Conservation (phyloP, 2,797 vertebrate genomes). For the Allobates femoralis region DNA sequence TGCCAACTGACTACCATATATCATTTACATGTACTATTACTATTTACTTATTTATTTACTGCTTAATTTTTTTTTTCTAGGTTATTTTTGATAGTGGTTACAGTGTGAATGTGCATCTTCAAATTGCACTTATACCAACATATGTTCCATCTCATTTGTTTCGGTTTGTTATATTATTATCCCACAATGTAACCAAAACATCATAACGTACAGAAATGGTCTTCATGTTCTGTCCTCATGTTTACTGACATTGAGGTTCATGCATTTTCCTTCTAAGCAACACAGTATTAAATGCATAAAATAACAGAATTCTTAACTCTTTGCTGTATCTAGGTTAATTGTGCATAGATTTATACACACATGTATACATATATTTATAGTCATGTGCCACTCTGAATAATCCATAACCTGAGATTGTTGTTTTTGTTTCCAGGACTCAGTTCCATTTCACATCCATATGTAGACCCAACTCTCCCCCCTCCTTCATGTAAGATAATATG, state of each 20-base stretch:
- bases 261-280: not conserved
- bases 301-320: not conserved
- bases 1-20: no score
- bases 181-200: not conserved
- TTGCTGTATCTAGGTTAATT: not conserved
- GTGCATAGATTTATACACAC: not conserved
- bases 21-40: no score
- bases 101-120: no score
- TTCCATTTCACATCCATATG: constrained; percentile 33
- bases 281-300: not conserved
- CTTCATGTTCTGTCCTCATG: not conserved
- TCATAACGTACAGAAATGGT: not conserved
- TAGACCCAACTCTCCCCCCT: constrained; percentile 24
- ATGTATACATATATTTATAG: not conserved
- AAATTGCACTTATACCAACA: no score
- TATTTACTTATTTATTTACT: no score
- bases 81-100: no score
- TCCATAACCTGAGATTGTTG: constrained; percentile 21
- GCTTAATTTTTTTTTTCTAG: no score
- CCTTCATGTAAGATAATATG: constrained; percentile 55
- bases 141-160: no score
- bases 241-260: not conserved
- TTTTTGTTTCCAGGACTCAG: constrained; percentile 47
- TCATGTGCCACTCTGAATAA: constrained; percentile 28
- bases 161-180: not conserved